Evolutionary conservation across 2,113 vertebrate species (phyloP).

Genomic region (Mixornis gularis): DNA sequence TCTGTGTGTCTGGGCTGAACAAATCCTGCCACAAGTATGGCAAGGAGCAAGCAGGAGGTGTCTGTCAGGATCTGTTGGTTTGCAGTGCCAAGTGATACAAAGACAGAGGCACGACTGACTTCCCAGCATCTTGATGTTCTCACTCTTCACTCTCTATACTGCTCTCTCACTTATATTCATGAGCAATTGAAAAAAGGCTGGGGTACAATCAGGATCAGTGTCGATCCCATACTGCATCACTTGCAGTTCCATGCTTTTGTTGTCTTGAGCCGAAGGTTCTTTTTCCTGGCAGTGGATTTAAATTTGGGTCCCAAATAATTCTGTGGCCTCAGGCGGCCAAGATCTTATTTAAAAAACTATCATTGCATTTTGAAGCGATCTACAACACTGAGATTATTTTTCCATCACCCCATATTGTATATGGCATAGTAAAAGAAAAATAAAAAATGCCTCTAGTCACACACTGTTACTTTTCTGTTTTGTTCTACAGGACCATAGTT

Average conservation of each 20-base stretch:
- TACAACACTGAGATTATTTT: background rate
- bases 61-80: background rate
- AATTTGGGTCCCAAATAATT: background rate
- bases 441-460: background rate
- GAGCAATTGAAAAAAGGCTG: background rate
- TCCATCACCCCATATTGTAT: background rate
- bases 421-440: background rate
- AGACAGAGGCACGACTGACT: background rate
- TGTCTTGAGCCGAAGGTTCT: background rate
- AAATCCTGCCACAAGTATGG: background rate
- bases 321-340: background rate
- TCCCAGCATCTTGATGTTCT: background rate
- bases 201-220: fast-evolving
- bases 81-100: background rate
- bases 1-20: background rate
- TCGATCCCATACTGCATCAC: background rate
- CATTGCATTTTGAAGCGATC: background rate
- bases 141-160: background rate
- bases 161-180: background rate
- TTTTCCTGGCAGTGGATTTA: background rate
- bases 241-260: background rate
- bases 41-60: background rate
- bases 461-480: background rate
- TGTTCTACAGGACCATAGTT: background rate
- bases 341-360: background rate